Evolutionary conservation across 2,888 invertebrate species (phyloP).

Genomic region (Spodoptera exigua): DNA sequence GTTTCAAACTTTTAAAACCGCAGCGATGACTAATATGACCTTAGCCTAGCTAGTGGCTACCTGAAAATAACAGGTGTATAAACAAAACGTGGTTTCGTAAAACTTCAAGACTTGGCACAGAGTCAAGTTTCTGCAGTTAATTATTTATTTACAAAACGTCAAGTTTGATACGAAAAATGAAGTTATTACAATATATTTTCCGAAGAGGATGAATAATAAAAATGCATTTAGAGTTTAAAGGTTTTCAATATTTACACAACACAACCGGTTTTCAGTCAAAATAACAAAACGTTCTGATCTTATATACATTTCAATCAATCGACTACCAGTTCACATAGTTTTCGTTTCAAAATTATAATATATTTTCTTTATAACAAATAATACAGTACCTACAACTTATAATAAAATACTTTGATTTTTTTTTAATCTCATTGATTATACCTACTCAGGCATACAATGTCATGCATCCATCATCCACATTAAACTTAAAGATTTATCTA

Average conservation of each 20-base stretch:
- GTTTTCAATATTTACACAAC: conserved; percentile 56
- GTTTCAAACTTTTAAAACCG: conserved; percentile 8
- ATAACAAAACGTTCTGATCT: conserved; percentile 18
- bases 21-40: conserved; percentile 63
- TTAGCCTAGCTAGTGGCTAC: conserved; percentile 78
- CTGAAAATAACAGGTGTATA: conserved; percentile 78
- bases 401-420: neutral
- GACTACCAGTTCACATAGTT: conserved; percentile 9
- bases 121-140: conserved; percentile 60
- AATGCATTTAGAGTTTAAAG: conserved; percentile 31
- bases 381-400: no score
- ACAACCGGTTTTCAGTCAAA: conserved; percentile 54
- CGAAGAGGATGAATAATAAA: conserved; percentile 34
- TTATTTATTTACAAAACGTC: conserved; percentile 41
- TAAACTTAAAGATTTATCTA: conserved; percentile 12
- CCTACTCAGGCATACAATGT: conserved; percentile 2
- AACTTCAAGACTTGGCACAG: conserved; percentile 65
- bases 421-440: neutral
- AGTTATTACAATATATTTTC: conserved; percentile 8
- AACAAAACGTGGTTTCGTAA: conserved; percentile 64
- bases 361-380: neutral
- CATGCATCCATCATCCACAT: conserved; percentile 7
- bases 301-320: conserved; percentile 18
- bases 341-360: conserved; percentile 3
- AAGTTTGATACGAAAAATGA: conserved; percentile 1